Base-by-base conservation (phyloP, 1,140 invertebrate genomes). In the Chironomus striatipennis region DNA sequence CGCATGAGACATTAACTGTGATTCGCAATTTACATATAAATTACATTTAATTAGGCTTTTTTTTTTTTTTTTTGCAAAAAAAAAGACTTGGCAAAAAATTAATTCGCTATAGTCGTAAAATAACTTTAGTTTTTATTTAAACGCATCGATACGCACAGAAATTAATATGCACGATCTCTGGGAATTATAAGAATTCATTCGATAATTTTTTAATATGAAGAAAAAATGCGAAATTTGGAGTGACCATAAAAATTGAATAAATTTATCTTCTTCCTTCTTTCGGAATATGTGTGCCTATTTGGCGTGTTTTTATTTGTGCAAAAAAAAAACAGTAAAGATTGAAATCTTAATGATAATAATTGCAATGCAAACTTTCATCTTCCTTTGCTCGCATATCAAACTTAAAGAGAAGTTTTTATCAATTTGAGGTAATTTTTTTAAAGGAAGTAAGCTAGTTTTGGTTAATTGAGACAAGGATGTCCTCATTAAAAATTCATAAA, bases 21-120 rank as follows among this genome's bases (percentile, higher is more conserved):
- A 57, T 57, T 57, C 12, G 47, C 47, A 57, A 70, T 70, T 70
- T 70, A 21, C 65, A 70, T 70, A 70, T 18, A 17, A 70, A 70
- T 70, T 70, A 21, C 65, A 9, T 9, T 70, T 20, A 70, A 70
- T 70, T 70, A 70, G 65, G 20, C 20, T 70, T 70, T 9, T 18
- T 20, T 18, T 70, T 70, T 70, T 70, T 6, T 70, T n/a, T n/a
- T n/a, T n/a, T n/a, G n/a, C n/a, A n/a, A n/a, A n/a, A n/a, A n/a
- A n/a, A n/a, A n/a, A n/a, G n/a, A n/a, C n/a, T n/a, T n/a, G n/a
- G 65, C 65, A 21, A 20, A 8, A 17, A 70, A 70, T 70, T 18
- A 70, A 70, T 70, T 70, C 18, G 15, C 9, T n/a, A 70, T 70
- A 17, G n/a, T 57, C 47, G 47, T 57, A 57, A 57, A 57, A 57